A percentile compares a stretch with the other conserved stretches of the same genome.
phyloP scores from a whole-genome alignment of 2,888 invertebrate genomes.

The Caenorhabditis uteleia region DNA sequence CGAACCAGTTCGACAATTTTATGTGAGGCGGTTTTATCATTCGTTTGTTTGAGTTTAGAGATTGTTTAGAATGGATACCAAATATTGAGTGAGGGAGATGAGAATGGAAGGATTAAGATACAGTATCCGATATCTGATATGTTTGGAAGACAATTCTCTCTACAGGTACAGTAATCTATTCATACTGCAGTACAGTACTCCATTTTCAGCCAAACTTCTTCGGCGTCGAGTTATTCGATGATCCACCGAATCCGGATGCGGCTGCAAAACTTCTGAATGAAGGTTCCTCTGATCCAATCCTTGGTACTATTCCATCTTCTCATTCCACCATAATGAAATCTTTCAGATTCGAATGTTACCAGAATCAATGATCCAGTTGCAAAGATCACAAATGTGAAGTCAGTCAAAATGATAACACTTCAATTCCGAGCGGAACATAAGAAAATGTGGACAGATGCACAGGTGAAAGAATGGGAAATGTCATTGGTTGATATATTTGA shows the following conservation, averaged over 20 bases:
- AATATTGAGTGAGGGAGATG: constrained; percentile 51
- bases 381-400: constrained; percentile 55
- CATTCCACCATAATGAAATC: background rate
- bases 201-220: constrained; percentile 61
- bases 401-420: constrained; percentile 60
- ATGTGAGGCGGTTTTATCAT: constrained; percentile 39
- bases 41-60: background rate
- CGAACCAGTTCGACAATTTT: constrained; percentile 62
- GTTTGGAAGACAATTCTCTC: constrained; percentile 57
- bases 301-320: constrained; percentile 5
- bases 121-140: constrained; percentile 60
- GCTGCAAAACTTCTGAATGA: constrained; percentile 37
- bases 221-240: constrained; percentile 54
- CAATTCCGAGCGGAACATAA: constrained; percentile 62
- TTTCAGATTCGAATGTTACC: constrained; percentile 26
- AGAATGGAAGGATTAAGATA: constrained; percentile 49
- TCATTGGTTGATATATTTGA: constrained; percentile 56
- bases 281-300: constrained; percentile 13
- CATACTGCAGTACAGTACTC: background rate
- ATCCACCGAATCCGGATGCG: constrained; percentile 26
- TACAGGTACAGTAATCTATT: constrained; percentile 29
- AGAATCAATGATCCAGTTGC: constrained; percentile 24
- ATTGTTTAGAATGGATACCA: constrained; percentile 55
- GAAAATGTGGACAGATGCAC: constrained; percentile 54
- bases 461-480: constrained; percentile 64